Evolutionary conservation across 2,888 invertebrate genomes (phyloP).

Genomic region (Sylvicola fuscatus): DNA sequence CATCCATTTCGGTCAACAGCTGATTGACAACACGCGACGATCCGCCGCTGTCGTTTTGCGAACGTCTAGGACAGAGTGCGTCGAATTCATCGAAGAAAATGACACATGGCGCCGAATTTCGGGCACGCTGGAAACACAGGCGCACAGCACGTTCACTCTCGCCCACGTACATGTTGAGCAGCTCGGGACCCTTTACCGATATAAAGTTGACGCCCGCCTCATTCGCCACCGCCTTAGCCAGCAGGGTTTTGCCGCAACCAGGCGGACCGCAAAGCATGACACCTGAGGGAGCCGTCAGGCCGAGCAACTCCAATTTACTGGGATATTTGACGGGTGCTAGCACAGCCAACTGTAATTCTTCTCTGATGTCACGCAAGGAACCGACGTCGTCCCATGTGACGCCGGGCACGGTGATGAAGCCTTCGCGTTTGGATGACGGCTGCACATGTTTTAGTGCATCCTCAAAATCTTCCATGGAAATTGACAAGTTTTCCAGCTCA

Average conservation of each 20-base stretch:
- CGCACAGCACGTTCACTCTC: conserved; percentile 95
- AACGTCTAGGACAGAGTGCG: conserved; percentile 78
- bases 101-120: conserved; percentile 91
- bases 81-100: conserved; percentile 99
- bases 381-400: conserved; percentile 96
- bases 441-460: conserved; percentile 63
- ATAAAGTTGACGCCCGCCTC: conserved; percentile 98
- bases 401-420: conserved; percentile 93
- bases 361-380: conserved; percentile 66
- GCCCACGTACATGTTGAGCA: conserved; percentile 97
- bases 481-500: conserved; percentile 40
- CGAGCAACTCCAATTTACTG: conserved; percentile 55
- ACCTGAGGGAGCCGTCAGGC: conserved; percentile 66
- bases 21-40: conserved; percentile 86
- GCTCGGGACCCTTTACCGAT: conserved; percentile 94
- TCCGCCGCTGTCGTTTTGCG: conserved; percentile 51
- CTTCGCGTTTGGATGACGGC: conserved; percentile 89
- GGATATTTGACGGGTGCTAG: conserved; percentile 80
- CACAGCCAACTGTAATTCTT: conserved; percentile 79
- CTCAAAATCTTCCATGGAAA: conserved; percentile 56
- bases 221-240: conserved; percentile 97
- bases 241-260: conserved; percentile 86
- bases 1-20: conserved; percentile 96
- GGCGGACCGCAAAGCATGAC: conserved; percentile 93
- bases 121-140: conserved; percentile 85